Base-by-base conservation (phyloP, 2,888 invertebrate genomes). In the Scrobipalpa costella region DNA sequence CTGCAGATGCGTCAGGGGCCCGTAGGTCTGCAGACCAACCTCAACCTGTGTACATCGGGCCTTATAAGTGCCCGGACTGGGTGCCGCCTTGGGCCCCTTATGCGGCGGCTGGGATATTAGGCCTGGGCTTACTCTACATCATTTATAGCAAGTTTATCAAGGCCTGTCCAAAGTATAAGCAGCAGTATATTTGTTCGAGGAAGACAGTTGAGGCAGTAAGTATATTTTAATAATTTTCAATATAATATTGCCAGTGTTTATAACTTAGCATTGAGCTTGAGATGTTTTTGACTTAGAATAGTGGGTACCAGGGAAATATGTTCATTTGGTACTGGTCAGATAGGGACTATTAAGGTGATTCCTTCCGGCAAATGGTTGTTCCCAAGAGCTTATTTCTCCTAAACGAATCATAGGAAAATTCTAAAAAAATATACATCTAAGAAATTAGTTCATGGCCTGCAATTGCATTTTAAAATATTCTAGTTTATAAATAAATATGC, bases 161-260 rank as follows among this genome's bases (percentile, higher is more conserved):
- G 21, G 2, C 33, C 15, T 55, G 55, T 13, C 13, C 8, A n/a
- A 27, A 34, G 33, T 55, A 55, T 34, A 9, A 27, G 3, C 55
- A 55, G 13, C 2, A 2, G 13, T 55, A 11, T 13, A 11, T 55
- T 33, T 55, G 55, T 15, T 13, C 55, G 13, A 27, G 55, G 33
- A 27, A 34, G 13, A 55, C 55, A 3, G 21, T 55, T 1, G 55
- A 55, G 33, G 55, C 55, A 3, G 55, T 55, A 55, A 55, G 55
- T 55, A 52, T 9, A 0, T 52, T 19, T 52, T 19, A 9, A 27
- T 1, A 13, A 27, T 13, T 19, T 52, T 17, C 21, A 7, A 15
- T 11, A 9, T 47, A 47, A 2, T 47, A 11, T 15, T 6, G 15
- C 6, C n/a, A n/a, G n/a, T n/a, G n/a, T n/a, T n/a, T n/a, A n/a